Percentiles rank a stretch among this genome's conserved stretches.
Evolutionary conservation across 2,797 vertebrate species (phyloP).

Genomic region (Psittacula echo): DNA sequence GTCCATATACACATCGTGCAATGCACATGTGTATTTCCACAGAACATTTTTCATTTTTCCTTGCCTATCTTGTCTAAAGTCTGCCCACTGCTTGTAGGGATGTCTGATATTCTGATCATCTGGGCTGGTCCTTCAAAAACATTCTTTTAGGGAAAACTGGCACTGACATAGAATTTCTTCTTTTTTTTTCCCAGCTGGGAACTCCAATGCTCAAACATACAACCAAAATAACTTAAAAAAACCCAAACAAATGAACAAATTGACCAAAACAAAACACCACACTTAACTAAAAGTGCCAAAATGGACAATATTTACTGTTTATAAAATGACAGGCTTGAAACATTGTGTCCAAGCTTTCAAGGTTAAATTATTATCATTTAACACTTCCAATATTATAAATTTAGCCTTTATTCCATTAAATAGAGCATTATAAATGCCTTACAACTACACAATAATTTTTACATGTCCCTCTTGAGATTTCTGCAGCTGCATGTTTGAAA

Average conservation of each 20-base stretch:
- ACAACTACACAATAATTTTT: not conserved
- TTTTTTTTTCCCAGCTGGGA: not conserved
- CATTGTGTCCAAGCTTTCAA: not conserved
- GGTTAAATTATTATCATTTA: not conserved
- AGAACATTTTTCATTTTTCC: not conserved
- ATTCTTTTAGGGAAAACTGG: not conserved
- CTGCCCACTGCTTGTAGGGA: not conserved
- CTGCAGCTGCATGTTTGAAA: not conserved
- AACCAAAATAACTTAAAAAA: not conserved
- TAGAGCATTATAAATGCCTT: not conserved
- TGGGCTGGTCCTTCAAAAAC: not conserved
- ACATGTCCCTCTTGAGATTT: rapidly evolving
- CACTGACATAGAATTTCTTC: not conserved
- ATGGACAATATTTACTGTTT: not conserved
- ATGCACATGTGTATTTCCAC: rapidly evolving
- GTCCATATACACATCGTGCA: rapidly evolving
- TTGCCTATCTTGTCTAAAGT: not conserved
- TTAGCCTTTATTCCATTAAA: not conserved
- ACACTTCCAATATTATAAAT: not conserved
- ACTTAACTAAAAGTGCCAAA: not conserved
- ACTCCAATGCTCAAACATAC: not conserved
- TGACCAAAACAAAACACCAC: not conserved
- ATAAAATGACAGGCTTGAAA: not conserved
- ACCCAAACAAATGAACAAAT: not conserved
- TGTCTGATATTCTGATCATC: not conserved